Conservation (phyloP, 2,888 invertebrate genomes). For the Nipponacmea schrenckii region DNA sequence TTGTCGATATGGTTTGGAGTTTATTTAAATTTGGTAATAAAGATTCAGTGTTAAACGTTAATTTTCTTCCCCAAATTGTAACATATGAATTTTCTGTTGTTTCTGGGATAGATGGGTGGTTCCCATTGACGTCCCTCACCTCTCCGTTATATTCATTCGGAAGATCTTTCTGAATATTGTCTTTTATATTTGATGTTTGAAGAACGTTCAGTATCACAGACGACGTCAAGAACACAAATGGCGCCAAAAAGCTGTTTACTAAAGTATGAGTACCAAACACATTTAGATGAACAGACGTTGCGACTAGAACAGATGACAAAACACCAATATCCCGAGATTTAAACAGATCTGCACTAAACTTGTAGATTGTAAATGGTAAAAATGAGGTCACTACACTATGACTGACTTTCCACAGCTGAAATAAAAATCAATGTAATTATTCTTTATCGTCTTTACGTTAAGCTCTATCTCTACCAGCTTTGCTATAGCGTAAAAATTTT, state of each 20-base stretch:
- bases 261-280: conserved; percentile 57
- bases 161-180: neutral
- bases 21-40: neutral
- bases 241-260: conserved; percentile 52
- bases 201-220: conserved; percentile 10
- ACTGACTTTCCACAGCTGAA: conserved; percentile 45
- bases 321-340: conserved; percentile 39
- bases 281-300: conserved; percentile 43
- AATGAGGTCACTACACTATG: conserved; percentile 41
- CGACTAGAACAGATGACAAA: conserved; percentile 45
- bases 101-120: neutral
- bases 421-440: conserved; percentile 17
- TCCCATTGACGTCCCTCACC: neutral
- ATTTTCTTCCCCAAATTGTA: neutral
- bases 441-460: no score
- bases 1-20: neutral
- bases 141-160: neutral
- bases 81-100: neutral
- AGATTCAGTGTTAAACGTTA: neutral
- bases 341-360: conserved; percentile 37
- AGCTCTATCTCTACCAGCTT: no score
- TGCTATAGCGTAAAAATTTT: no score
- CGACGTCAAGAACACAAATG: conserved; percentile 40
- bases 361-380: conserved; percentile 45
- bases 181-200: neutral